Conservation (phyloP, 2,113 vertebrate species). For the Campylomormyrus numenius region DNA sequence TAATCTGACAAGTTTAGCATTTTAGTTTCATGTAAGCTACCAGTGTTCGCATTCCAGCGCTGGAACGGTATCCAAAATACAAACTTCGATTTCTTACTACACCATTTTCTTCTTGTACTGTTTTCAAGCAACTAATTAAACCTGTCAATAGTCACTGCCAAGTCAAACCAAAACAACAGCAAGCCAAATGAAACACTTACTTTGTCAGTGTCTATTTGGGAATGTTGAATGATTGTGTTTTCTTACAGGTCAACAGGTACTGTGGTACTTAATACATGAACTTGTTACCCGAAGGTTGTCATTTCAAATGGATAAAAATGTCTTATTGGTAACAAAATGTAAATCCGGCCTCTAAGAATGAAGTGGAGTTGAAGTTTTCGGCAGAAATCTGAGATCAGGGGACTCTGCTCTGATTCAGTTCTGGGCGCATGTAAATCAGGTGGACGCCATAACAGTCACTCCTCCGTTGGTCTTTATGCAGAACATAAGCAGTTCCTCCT, state of each 20-base stretch:
- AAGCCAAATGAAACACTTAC: not conserved
- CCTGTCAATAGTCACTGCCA: not conserved
- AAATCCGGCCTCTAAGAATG: not conserved
- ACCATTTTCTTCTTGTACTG: not conserved
- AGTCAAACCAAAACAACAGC: not conserved
- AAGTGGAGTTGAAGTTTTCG: not conserved
- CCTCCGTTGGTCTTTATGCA: not conserved
- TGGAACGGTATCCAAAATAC: not conserved
- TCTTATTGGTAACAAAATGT: not conserved
- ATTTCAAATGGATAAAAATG: constrained; percentile 4
- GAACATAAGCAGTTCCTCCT: not conserved
- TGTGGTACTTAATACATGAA: not conserved
- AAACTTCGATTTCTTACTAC: not conserved
- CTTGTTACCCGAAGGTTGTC: not conserved
- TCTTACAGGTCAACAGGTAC: not conserved
- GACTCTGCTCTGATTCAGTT: not conserved
- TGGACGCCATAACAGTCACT: not conserved
- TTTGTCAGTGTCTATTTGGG: not conserved
- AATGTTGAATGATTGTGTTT: constrained; percentile 5
- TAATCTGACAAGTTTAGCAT: not conserved
- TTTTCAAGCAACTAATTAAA: constrained; percentile 9
- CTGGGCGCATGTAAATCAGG: not conserved
- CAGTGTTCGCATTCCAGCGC: not conserved
- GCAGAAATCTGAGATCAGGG: not conserved
- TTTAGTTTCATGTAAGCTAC: not conserved